Evolutionary conservation across 2,797 vertebrate genomes (phyloP), one percentile per base, ranked within the genome.

Genomic region (Catamblyrhynchus diadema): DNA sequence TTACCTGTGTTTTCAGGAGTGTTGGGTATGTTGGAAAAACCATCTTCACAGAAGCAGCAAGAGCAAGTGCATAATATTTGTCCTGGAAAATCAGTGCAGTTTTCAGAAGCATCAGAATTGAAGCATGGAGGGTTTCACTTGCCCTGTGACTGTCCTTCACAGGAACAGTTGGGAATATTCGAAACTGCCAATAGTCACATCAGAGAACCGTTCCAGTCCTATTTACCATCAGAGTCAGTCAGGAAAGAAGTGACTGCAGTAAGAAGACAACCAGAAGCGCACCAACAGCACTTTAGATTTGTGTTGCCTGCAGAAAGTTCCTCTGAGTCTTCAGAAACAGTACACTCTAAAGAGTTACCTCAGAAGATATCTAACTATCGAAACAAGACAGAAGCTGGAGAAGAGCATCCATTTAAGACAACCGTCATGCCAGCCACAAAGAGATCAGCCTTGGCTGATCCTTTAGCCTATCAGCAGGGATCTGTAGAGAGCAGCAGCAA

Each of bases 301-400:
- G 14, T 35, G 65, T 89, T 95, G 35, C 53, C 96, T 39, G 41
- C 81, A 82, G 79, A 94, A 75, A 50, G 74, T 66, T 92, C 83
- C 61, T 86, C 47, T 61, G 65, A 60, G 66, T 54, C 79, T 84
- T 88, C 90, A 88, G 82, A 82, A 90, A 35, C 61, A 61, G 35
- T 72, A 21, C 62, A 33, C 33, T 81, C 51, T 20, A 22, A 35
- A 45, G 77, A 86, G 17, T 73, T 14, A 15, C 23, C 92, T 86
- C 48, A 27, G 51, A 71, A 69, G 37, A 24, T 25, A 19, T 1
- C 48, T 67, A 33, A 18, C 45, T 42, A 32, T 77, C 89, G 37
- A 57, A 59, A 41, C 64, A 56, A 74, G 59, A 33, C 13, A 30
- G 24, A 84, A 90, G 14, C 37, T 83, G 56, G 37, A 44, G 60